Evolutionary conservation across 2,888 invertebrate genomes (phyloP).

Genomic region (Dendrolimus pini): DNA sequence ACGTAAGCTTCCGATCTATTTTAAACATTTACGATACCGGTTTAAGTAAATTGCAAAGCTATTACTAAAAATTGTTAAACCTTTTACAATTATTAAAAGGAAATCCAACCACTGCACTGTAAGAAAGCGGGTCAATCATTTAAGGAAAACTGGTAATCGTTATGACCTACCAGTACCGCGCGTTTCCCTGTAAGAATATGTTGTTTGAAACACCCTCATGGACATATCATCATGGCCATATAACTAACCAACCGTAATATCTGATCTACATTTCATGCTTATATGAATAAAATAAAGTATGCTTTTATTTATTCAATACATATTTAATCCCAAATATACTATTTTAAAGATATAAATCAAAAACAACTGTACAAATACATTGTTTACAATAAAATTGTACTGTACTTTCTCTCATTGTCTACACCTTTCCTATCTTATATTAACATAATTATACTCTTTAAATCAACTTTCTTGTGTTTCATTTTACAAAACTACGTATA

Average conservation of each 20-base stretch:
- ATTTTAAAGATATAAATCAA: neutral
- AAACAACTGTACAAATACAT: neutral
- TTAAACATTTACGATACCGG: too few species aligned
- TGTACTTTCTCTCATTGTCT: neutral
- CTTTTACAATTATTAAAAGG: neutral
- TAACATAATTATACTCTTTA: neutral
- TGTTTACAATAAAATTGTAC: neutral
- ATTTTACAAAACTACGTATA: too few species aligned
- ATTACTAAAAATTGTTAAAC: too few species aligned
- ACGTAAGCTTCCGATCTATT: too few species aligned
- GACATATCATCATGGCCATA: slow-evolving; percentile 5
- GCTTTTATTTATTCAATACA: neutral
- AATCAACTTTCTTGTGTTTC: too few species aligned
- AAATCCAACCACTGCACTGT: neutral
- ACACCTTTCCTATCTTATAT: neutral
- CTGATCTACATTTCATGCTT: slow-evolving; percentile 52
- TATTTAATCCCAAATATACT: neutral
- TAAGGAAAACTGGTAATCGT: slow-evolving; percentile 1
- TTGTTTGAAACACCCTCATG: slow-evolving; percentile 15
- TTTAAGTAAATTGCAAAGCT: too few species aligned
- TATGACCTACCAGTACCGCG: neutral
- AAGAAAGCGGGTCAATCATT: neutral
- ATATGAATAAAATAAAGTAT: slow-evolving; percentile 16
- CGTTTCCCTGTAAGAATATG: slow-evolving; percentile 5
- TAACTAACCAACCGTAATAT: slow-evolving; percentile 38